Conservation (phyloP, 2,113 vertebrate genomes). For the Semicossyphus pulcher region DNA sequence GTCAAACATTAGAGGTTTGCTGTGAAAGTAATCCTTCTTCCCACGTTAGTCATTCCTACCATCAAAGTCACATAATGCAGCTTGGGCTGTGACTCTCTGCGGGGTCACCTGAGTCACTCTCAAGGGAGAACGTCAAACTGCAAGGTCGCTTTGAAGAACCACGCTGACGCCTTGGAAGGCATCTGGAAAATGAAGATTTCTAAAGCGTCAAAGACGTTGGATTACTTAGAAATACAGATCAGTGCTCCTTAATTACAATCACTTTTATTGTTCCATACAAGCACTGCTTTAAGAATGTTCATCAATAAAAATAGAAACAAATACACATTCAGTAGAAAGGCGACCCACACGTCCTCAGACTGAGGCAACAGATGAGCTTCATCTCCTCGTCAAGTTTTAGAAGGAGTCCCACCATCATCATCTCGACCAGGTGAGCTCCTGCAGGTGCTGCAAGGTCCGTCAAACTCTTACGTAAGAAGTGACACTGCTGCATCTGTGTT, state of each 20-base stretch:
- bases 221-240: constrained; percentile 3
- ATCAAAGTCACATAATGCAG: neutral
- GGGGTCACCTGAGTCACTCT: neutral
- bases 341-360: constrained; percentile 16
- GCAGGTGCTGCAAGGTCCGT: constrained; percentile 36
- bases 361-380: constrained; percentile 23
- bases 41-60: neutral
- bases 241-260: neutral
- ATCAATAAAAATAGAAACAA: constrained; percentile 36
- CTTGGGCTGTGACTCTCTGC: neutral
- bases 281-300: constrained; percentile 36
- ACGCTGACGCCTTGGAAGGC: no score
- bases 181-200: no score
- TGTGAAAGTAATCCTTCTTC: neutral
- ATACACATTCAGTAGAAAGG: constrained; percentile 9
- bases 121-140: constrained; percentile 29
- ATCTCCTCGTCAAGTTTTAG: constrained; percentile 27
- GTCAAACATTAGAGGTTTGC: constrained; percentile 6
- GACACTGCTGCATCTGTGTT: constrained; percentile 19
- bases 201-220: neutral
- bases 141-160: constrained; percentile 23
- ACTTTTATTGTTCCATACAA: constrained; percentile 40
- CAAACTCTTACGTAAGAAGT: constrained; percentile 18
- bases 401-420: constrained; percentile 42
- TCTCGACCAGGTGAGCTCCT: constrained; percentile 31